These are phyloP conservation scores for Micromesistius poutassou DNA, from an alignment of 2,797 vertebrate genomes.

Conservation along the genomic window DNA sequence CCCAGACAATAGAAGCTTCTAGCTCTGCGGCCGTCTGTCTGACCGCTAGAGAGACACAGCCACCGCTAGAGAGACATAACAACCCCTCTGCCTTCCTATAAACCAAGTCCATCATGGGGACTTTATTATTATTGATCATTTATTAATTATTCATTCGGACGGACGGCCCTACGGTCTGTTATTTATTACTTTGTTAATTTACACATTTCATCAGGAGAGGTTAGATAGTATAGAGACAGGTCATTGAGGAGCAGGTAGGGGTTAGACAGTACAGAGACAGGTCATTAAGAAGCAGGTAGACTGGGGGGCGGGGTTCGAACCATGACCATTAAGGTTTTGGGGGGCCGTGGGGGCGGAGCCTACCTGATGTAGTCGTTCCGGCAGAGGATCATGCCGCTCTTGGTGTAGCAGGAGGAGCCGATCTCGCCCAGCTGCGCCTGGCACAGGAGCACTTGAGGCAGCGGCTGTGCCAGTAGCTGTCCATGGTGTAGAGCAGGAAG, in stretches of 20 bases:
- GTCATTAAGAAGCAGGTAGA: too few species aligned
- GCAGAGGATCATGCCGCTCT: slow-evolving; percentile 99
- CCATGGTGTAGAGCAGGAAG: slow-evolving; percentile 98
- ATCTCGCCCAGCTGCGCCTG: slow-evolving; percentile 99
- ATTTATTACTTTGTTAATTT: not conserved
- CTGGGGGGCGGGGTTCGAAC: too few species aligned
- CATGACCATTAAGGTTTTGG: too few species aligned
- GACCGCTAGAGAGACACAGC: too few species aligned
- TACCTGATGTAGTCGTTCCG: slow-evolving; percentile 99
- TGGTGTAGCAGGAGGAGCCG: slow-evolving; percentile 97
- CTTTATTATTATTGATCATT: too few species aligned
- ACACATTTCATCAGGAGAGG: too few species aligned
- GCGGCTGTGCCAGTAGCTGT: slow-evolving; percentile 99
- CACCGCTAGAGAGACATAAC: too few species aligned
- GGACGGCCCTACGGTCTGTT: not conserved
- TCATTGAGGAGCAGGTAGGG: too few species aligned
- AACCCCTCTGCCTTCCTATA: not conserved
- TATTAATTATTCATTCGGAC: too few species aligned
- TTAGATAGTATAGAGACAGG: too few species aligned
- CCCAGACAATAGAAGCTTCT: not conserved
- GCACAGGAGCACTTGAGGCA: slow-evolving; percentile 99
- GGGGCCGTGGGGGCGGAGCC: slow-evolving; percentile 38
- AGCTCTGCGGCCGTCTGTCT: too few species aligned
- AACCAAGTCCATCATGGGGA: not conserved
- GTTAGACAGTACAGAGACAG: too few species aligned